These are phyloP conservation scores for Eumeta japonica DNA, from an alignment of 1,140 invertebrate species.

Conservation along the genomic window DNA sequence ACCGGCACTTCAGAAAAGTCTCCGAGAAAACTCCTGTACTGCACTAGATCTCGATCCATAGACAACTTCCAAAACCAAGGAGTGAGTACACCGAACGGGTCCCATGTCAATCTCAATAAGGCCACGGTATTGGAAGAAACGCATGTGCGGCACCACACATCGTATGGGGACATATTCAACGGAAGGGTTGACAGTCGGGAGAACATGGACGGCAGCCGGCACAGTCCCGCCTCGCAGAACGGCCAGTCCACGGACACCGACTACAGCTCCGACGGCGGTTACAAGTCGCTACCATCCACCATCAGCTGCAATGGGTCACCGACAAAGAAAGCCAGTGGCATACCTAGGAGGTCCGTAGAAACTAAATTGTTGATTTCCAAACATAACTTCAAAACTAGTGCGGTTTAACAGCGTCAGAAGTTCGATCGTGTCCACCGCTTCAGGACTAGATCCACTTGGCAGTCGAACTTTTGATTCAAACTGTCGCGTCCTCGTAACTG, in stretches of 20 bases:
- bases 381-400: slow-evolving; percentile 38
- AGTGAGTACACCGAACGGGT: slow-evolving; percentile 1
- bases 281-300: slow-evolving; percentile 53
- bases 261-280: slow-evolving; percentile 53
- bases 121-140: slow-evolving; percentile 30
- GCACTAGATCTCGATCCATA: slow-evolving; percentile 44
- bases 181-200: slow-evolving; percentile 42
- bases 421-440: too few species aligned
- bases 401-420: slow-evolving; percentile 23
- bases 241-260: slow-evolving; percentile 53
- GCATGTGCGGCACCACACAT: slow-evolving; percentile 45
- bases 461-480: background rate
- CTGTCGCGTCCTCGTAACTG: background rate
- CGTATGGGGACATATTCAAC: slow-evolving; percentile 47
- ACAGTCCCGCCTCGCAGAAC: slow-evolving; percentile 42
- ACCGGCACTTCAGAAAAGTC: slow-evolving; percentile 32
- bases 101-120: background rate
- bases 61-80: slow-evolving; percentile 49
- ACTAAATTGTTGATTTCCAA: slow-evolving; percentile 42
- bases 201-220: slow-evolving; percentile 41
- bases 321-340: slow-evolving; percentile 51
- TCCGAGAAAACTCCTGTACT: slow-evolving; percentile 30
- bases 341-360: slow-evolving; percentile 47
- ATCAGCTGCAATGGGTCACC: slow-evolving; percentile 43
- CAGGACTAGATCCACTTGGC: too few species aligned